These are phyloP conservation scores for Atlantisia rogersi DNA, from an alignment of 2,113 vertebrate species.

Conservation along the genomic window DNA sequence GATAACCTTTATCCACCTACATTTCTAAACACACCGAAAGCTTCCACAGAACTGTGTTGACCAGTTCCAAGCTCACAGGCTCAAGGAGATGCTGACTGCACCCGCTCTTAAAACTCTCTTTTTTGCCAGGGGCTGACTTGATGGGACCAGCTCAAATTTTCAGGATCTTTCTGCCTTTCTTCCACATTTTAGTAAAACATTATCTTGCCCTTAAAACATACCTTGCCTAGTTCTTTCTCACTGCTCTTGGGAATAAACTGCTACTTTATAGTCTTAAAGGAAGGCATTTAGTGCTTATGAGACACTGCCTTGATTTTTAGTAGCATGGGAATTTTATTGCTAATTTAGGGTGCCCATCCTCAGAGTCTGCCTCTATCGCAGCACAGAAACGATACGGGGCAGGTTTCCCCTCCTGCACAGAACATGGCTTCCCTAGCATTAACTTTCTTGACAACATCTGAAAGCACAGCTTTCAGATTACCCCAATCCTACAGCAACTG, in stretches of 20 bases:
- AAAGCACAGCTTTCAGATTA: background rate
- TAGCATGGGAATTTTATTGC: background rate
- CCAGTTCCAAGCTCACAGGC: background rate
- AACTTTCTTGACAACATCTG: background rate
- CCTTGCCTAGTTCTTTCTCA: background rate
- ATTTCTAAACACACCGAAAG: background rate
- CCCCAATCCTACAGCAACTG: background rate
- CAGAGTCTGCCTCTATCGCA: rapidly evolving
- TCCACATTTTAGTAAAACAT: background rate
- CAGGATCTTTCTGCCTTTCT: background rate
- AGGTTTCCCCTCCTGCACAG: background rate
- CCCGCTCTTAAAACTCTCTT: background rate
- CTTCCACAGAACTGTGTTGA: rapidly evolving
- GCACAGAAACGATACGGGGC: rapidly evolving
- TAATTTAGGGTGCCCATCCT: background rate
- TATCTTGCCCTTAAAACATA: background rate
- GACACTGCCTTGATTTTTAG: background rate
- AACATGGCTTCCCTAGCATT: background rate
- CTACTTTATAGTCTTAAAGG: background rate
- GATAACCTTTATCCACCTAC: background rate
- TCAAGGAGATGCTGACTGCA: rapidly evolving
- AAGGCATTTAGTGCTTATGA: background rate
- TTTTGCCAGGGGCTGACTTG: background rate
- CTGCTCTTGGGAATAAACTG: background rate
- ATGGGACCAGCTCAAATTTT: background rate